These are phyloP conservation scores for Morinoia aosen DNA, from an alignment of 2,888 invertebrate genomes.

Conservation along the genomic window DNA sequence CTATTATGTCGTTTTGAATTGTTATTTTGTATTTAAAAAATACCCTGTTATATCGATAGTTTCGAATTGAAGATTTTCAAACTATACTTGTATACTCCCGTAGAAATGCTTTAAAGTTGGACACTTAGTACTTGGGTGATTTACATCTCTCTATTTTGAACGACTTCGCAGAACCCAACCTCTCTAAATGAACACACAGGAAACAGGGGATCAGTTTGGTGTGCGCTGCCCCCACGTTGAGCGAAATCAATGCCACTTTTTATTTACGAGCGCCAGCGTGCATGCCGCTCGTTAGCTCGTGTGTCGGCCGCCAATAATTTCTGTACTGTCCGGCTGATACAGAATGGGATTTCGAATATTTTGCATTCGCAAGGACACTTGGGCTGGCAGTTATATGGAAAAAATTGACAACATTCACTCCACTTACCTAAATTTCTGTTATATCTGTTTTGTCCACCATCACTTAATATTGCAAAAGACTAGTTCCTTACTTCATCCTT, in stretches of 20 bases:
- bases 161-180: background rate
- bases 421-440: background rate
- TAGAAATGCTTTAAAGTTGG: background rate
- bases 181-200: background rate
- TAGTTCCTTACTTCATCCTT: background rate
- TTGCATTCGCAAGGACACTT: background rate
- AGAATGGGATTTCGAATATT: background rate
- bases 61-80: background rate
- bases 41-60: too few relatives aligned
- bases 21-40: background rate
- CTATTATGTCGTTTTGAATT: background rate
- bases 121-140: background rate
- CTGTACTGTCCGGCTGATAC: background rate
- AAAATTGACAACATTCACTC: background rate
- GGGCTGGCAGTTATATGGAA: background rate
- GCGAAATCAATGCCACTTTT: background rate
- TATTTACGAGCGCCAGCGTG: background rate
- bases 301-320: background rate
- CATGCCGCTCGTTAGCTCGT: background rate
- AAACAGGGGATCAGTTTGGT: background rate
- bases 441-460: too few relatives aligned
- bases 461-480: background rate
- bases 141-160: background rate
- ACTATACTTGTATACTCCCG: background rate
- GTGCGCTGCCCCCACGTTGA: background rate